Base-by-base conservation (phyloP, 2,797 vertebrate genomes). In the Moxostoma hubbsi region DNA sequence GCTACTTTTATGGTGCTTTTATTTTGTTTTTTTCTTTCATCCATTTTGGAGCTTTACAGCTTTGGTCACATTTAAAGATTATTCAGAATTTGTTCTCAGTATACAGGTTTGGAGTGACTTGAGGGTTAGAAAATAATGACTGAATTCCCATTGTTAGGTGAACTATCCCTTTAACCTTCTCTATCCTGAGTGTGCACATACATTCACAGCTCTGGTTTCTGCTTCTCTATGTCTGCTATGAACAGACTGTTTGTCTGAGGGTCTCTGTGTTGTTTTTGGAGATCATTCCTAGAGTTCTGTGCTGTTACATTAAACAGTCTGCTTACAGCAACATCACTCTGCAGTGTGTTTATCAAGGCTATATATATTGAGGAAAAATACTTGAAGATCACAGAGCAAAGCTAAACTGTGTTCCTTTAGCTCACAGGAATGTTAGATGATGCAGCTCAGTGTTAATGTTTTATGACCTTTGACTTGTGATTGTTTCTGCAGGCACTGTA, bases 401-500 rank as follows among this genome's bases (percentile, higher is more conserved):
- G 8, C n/a, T 65, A 24, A 24, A 24, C 24, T 24, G 24, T 24
- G 24, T 24, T 24, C 24, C 24, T 24, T 24, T 24, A 24, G 24
- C 24, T 24, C 24, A 24, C 24, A 1, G 6, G 12, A 16, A 16
- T 66, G 15, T 18, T 66, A 1, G 9, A 66, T 66, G 15, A 66
- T 18, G 13, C 24, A n/a, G 18, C 7, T 72, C 36, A 24, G 24
- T 24, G 2, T 24, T 24, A 64, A 47, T 12, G 64, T 51, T 53
- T 53, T 43, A 18, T 73, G 79, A 50, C n/a, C 1, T 50, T 49
- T 12, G 5, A 43, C 49, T 13, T 77, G 54, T 70, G 43, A 5
- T 55, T 10, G 9, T 36, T 9, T 2, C 0, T 0, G 63, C 84
- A 99, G 97, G 98, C 98, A 0, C 82, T 99, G 82, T 99, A 99